A percentile compares a stretch with the other conserved stretches of the same genome.
These are phyloP conservation scores for Hyposoter didymator DNA, from an alignment of 2,888 invertebrate genomes.

Conservation along the genomic window DNA sequence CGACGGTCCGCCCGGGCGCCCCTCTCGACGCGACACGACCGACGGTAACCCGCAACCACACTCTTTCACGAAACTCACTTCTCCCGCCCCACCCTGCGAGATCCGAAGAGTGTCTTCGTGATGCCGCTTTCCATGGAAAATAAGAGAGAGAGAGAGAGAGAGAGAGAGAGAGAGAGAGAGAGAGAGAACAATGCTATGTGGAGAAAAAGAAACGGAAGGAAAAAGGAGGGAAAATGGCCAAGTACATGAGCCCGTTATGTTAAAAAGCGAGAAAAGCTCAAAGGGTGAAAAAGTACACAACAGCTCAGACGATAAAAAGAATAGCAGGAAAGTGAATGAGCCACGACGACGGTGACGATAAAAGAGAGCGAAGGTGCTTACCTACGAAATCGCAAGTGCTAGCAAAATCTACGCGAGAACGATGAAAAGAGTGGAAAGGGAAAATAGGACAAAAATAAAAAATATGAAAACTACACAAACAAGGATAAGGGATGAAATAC, in stretches of 20 bases:
- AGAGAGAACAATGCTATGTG: neutral
- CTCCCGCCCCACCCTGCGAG: slow-evolving; percentile 39
- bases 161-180: neutral
- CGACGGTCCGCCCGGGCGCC: slow-evolving; percentile 53
- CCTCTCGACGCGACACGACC: slow-evolving; percentile 50
- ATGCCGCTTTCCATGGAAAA: slow-evolving; percentile 17
- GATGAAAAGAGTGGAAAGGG: neutral
- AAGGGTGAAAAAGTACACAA: neutral
- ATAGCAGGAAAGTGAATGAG: neutral
- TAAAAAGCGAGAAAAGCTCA: neutral
- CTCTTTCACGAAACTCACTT: slow-evolving; percentile 49
- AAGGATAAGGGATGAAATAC: neutral
- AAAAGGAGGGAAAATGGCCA: neutral
- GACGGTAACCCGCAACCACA: slow-evolving; percentile 43
- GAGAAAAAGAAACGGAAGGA: neutral
- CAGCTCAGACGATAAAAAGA: neutral
- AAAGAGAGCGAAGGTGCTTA: neutral
- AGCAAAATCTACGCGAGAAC: slow-evolving; percentile 1
- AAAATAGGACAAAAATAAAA: neutral
- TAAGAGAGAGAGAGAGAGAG: neutral
- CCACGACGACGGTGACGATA: neutral
- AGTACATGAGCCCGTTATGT: neutral
- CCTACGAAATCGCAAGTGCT: neutral
- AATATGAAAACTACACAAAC: neutral
- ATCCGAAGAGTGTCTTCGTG: slow-evolving; percentile 46